Base-by-base conservation (phyloP, 1,140 invertebrate species). In the Anastrepha ludens region DNA sequence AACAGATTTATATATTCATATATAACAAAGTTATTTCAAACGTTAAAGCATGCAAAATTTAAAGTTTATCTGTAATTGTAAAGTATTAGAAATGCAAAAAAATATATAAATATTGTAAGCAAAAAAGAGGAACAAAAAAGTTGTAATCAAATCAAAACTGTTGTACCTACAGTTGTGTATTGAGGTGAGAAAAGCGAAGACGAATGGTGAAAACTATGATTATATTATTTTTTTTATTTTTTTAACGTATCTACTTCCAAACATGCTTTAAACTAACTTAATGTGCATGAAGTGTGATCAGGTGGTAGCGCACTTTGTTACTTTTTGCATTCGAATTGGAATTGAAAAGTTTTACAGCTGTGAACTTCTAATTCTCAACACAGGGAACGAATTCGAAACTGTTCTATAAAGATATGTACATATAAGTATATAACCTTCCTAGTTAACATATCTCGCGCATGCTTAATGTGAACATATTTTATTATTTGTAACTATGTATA, bases 141-240 rank as follows among this genome's bases (percentile, higher is more conserved):
- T 4, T 62, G 60, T 62, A 62, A 74, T 74, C 41, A 74, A 74
- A 74, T 74, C 67, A 74, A 74, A 74, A 74, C 67, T 74, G 67
- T 74, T 74, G 67, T 74, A 74, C 67, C 67, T 74, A 74, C 67
- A 74, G 67, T 74, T 74, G 15, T 74, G 67, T 74, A 74, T 74
- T 11, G 39, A 74, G 11, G 50, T 8, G 50, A 55, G 9, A 70
- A 74, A 5, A 44, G 11, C 39, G 39, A 74, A 74, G 67, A 44
- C 7, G 17, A 15, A 62, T 47, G 39, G 41, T 74, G 44, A 41
- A 74, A 44, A 74, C 67, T 67, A 67, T 67, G 39, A 67, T 15
- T 13, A 67, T 2, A 67, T 67, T 67, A 67, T 67, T 5, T 15
- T 67, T 67, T 67, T 41, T 2, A 41, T 74, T 74, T 74, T 39